Conservation (phyloP, 2,888 invertebrate species). For the Noctua comes region DNA sequence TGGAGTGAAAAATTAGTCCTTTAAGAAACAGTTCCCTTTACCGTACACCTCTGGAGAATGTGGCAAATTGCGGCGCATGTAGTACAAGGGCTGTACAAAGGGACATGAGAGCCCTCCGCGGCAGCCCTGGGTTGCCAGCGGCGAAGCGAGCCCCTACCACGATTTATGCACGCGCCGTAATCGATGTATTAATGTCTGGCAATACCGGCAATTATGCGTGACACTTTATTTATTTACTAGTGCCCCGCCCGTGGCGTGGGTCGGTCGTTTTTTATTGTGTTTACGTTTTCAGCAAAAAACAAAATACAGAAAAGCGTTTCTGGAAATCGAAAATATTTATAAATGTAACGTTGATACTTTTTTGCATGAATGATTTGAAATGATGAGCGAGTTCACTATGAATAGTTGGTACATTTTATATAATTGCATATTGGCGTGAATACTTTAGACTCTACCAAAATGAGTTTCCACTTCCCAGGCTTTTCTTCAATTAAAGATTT, state of each 20-base stretch:
- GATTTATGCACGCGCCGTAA: conserved; percentile 59
- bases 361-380: background rate
- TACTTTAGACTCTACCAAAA: background rate
- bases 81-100: conserved; percentile 67
- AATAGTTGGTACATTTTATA: background rate
- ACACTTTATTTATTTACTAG: conserved; percentile 63
- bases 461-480: background rate
- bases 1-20: conserved; percentile 79
- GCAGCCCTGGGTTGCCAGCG: conserved; percentile 37
- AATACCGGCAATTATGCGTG: conserved; percentile 57
- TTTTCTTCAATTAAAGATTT: background rate
- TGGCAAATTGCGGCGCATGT: conserved; percentile 70
- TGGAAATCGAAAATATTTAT: background rate
- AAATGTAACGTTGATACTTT: background rate
- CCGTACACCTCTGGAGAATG: conserved; percentile 66
- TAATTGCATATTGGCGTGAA: background rate
- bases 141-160: conserved; percentile 49
- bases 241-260: conserved; percentile 39
- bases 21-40: conserved; percentile 73
- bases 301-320: background rate
- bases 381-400: background rate
- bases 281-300: conserved; percentile 13
- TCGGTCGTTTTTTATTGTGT: conserved; percentile 43
- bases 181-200: conserved; percentile 57
- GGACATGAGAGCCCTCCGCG: conserved; percentile 44